Evolutionary conservation across 2,888 invertebrate species (phyloP), one percentile per base, ranked within the genome.

Genomic region (Seladonia tumulorum): DNA sequence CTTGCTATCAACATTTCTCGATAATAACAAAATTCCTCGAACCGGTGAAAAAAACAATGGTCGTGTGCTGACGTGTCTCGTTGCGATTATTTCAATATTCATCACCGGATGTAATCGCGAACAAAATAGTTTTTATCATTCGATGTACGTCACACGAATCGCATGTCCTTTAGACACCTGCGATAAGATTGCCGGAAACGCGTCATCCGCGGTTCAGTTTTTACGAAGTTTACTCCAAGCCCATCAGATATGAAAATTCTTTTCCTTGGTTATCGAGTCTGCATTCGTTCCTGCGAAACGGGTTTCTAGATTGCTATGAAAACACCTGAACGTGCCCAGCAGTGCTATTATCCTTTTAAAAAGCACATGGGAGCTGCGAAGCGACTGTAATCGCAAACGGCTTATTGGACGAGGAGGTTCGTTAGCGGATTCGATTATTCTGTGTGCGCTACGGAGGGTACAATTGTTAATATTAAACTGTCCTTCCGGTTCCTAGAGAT

Each of bases 131-230:
- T 77, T 79, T 77, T 68, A 74, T 83, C 47, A 22, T 70, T n/a
- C 57, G 70, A 73, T 12, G 5, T 35, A 73, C 76, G 79, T 82
- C 68, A 83, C 18, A n/a, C 66, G 68, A 83, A 22, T 76, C 75
- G 22, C 74, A 80, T 76, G 80, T 68, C 47, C 53, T n/a, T 75
- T 63, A n/a, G 76, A 81, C 74, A 74, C 79, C 81, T 53, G 68
- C 81, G 90, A 90, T 87, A 88, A 88, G 76, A 74, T 72, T 39
- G 42, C 79, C 77, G 84, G 84, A 90, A 90, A 71, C 85, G 85
- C 84, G 88, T 88, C 87, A 85, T 63, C 14, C 60, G 29, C 66
- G 42, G 66, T 63, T 75, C 81, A 60, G 79, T 79, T 83, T 45
- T 63, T 74, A 45, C 68, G 18, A 76, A 76, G 81, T 60, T 66